A percentile compares a stretch with the other conserved stretches of the same genome.
phyloP scores from a whole-genome alignment of 2,797 vertebrate species.

The Picus viridis region DNA sequence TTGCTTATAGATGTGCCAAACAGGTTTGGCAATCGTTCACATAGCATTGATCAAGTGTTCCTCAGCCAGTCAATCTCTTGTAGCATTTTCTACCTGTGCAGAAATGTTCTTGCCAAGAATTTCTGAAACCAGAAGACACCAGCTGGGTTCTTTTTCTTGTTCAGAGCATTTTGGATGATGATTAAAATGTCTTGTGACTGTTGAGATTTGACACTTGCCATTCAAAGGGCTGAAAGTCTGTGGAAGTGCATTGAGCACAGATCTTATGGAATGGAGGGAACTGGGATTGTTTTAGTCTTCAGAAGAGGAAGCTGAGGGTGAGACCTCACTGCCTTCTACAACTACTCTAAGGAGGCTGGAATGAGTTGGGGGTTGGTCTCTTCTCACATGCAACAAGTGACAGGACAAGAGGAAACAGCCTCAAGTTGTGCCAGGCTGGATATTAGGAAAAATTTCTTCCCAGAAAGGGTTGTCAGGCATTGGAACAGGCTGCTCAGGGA shows the following conservation, averaged over 20 bases:
- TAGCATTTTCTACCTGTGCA: not conserved
- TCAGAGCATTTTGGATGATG: not conserved
- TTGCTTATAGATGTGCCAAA: conserved; percentile 26
- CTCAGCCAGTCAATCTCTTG: not conserved
- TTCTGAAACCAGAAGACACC: not conserved
- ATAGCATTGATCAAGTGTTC: not conserved
- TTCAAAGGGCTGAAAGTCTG: not conserved
- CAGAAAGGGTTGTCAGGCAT: no score
- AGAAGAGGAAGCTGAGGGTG: no score
- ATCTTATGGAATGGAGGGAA: no score
- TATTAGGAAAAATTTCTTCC: no score
- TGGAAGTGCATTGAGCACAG: not conserved
- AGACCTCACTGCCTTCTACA: no score
- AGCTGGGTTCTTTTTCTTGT: not conserved
- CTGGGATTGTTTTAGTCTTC: no score
- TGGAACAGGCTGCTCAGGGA: no score
- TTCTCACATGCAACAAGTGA: no score
- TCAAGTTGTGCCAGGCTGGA: no score
- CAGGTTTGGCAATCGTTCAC: not conserved
- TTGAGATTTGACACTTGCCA: not conserved
- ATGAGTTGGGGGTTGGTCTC: no score
- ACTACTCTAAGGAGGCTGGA: no score
- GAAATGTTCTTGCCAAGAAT: not conserved
- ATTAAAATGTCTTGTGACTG: not conserved
- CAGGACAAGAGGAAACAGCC: no score